phyloP scores from a whole-genome alignment of 2,113 vertebrate genomes.

The Motacilla alba region DNA sequence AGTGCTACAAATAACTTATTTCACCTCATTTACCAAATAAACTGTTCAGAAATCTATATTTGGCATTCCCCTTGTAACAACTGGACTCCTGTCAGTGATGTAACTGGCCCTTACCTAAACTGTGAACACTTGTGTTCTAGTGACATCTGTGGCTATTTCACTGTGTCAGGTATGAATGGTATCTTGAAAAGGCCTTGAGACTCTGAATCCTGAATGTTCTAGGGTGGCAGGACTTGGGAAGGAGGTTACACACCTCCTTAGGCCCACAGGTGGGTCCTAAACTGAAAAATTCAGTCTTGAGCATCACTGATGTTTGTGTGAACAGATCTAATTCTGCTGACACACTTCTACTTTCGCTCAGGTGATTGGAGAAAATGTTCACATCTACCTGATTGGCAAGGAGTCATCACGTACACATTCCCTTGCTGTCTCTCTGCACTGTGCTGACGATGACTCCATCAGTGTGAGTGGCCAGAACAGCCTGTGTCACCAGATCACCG shows the following conservation, averaged over 20 bases:
- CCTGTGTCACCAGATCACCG: slow-evolving; percentile 96
- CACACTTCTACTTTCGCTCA: slow-evolving; percentile 20
- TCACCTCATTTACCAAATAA: neutral
- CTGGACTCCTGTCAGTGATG: neutral
- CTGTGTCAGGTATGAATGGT: neutral
- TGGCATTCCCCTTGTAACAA: neutral
- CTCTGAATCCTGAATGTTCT: neutral
- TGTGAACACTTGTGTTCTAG: neutral
- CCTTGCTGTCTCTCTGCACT: slow-evolving; percentile 91
- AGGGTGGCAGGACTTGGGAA: neutral
- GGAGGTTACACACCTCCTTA: neutral
- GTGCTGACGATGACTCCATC: slow-evolving; percentile 91
- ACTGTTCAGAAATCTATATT: neutral
- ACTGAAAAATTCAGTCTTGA: neutral
- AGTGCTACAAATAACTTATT: neutral
- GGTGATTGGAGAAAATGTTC: slow-evolving; percentile 97
- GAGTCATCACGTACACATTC: slow-evolving; percentile 95
- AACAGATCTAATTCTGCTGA: neutral
- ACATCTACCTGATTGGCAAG: slow-evolving; percentile 97
- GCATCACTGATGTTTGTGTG: neutral
- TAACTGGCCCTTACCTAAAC: neutral
- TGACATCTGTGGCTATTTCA: neutral
- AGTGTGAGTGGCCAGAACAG: slow-evolving; percentile 97
- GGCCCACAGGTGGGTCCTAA: neutral
- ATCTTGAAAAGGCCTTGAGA: neutral